phyloP scores from a whole-genome alignment of 2,797 vertebrate genomes.

The Sebastes miniatus region DNA sequence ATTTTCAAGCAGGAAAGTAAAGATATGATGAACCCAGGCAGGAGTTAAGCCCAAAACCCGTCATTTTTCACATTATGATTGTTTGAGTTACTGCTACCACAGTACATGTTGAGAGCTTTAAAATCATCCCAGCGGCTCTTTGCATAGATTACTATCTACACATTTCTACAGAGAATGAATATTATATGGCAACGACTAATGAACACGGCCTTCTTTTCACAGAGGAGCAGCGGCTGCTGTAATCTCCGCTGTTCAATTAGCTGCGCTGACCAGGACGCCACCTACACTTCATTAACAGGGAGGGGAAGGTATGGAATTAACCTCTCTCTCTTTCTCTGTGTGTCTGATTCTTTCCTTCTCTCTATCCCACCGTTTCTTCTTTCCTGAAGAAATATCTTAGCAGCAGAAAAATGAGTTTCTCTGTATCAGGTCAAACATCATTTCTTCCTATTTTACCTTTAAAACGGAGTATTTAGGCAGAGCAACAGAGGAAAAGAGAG shows the following conservation, averaged over 20 bases:
- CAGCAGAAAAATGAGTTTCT: conserved; percentile 56
- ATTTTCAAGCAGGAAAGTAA: background rate
- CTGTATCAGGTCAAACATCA: conserved; percentile 60
- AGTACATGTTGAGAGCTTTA: conserved; percentile 22
- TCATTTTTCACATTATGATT: background rate
- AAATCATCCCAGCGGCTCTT: conserved; percentile 27
- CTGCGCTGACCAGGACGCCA: conserved; percentile 58
- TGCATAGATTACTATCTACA: conserved; percentile 60
- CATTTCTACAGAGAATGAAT: conserved; percentile 68
- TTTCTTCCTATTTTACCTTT: conserved; percentile 41
- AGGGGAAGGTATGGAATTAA: conserved; percentile 61
- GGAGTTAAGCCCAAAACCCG: background rate
- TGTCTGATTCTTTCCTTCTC: background rate
- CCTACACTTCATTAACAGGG: conserved; percentile 76
- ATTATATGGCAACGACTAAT: conserved; percentile 68
- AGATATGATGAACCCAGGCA: background rate
- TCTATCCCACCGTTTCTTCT: conserved; percentile 24
- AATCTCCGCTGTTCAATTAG: conserved; percentile 80
- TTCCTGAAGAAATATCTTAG: conserved; percentile 49
- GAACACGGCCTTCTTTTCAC: conserved; percentile 69
- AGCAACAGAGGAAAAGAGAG: background rate
- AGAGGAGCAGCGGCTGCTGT: conserved; percentile 58
- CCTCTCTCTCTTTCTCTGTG: conserved; percentile 1
- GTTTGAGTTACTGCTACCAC: conserved; percentile 38
- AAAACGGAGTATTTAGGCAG: conserved; percentile 60